phyloP scores from a whole-genome alignment of 1,140 invertebrate species.

The Nasonia vitripennis region DNA sequence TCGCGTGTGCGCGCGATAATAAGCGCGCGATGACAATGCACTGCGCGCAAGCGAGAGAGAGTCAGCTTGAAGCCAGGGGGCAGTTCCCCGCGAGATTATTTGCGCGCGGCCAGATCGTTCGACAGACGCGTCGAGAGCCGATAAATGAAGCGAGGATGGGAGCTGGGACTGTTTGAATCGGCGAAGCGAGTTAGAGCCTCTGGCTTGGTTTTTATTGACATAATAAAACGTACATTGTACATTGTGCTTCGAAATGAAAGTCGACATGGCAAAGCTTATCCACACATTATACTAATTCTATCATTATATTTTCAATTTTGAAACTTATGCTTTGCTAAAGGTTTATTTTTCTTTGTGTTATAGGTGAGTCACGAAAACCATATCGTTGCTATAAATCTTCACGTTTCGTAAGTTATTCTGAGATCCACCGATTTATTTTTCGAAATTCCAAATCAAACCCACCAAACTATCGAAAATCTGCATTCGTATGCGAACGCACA shows the following conservation, averaged over 20 bases:
- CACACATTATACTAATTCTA: background rate
- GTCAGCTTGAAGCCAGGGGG: background rate
- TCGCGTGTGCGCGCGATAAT: slow-evolving; percentile 25
- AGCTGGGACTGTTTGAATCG: slow-evolving; percentile 42
- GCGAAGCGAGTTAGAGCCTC: background rate
- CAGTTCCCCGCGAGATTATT: slow-evolving; percentile 15
- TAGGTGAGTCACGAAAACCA: slow-evolving; percentile 30
- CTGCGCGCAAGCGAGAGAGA: background rate
- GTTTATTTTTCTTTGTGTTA: slow-evolving; percentile 22
- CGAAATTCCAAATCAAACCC: background rate
- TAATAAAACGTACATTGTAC: too few relatives aligned
- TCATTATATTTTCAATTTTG: background rate
- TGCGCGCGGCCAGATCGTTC: slow-evolving; percentile 16
- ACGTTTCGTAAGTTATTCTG: background rate
- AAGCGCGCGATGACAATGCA: slow-evolving; percentile 48
- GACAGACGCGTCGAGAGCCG: background rate
- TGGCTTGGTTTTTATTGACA: background rate
- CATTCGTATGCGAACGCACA: background rate
- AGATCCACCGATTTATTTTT: background rate
- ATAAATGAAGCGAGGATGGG: background rate
- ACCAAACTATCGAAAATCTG: background rate
- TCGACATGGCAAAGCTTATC: background rate
- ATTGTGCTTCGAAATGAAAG: background rate
- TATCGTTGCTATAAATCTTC: background rate
- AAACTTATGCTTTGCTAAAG: background rate